phyloP scores from a whole-genome alignment of 2,113 vertebrate genomes.

The Thinocorus orbignyianus region DNA sequence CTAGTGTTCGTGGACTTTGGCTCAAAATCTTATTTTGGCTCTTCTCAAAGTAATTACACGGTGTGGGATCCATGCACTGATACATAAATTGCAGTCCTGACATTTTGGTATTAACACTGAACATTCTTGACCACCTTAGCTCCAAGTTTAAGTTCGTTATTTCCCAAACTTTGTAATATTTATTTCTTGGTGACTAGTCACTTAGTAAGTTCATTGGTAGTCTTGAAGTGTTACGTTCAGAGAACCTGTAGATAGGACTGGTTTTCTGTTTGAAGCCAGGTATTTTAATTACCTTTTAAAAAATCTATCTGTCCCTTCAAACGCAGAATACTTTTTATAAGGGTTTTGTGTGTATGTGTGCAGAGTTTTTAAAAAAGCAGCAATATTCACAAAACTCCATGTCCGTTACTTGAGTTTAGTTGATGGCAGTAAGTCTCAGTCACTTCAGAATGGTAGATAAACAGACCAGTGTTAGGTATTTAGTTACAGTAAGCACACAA shows the following conservation, averaged over 20 bases:
- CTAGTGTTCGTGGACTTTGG: neutral
- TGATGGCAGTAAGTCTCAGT: neutral
- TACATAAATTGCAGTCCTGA: neutral
- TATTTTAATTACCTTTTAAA: neutral
- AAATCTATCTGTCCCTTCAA: neutral
- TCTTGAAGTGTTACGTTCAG: neutral
- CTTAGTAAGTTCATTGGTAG: neutral
- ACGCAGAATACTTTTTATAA: neutral
- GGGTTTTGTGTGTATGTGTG: neutral
- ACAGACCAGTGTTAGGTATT: neutral
- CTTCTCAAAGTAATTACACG: neutral
- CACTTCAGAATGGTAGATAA: neutral
- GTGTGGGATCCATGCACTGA: neutral
- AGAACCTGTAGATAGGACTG: neutral
- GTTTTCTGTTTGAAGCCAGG: neutral
- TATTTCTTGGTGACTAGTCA: neutral
- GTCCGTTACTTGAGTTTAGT: neutral
- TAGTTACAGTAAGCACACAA: neutral
- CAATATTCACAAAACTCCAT: neutral
- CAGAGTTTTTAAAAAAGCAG: neutral
- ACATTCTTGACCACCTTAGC: neutral
- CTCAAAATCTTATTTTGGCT: neutral
- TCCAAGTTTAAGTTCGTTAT: neutral
- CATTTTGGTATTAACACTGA: neutral
- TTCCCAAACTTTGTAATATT: neutral